phyloP scores from a whole-genome alignment of 1,140 invertebrate species.

The Neodiprion virginianus region DNA sequence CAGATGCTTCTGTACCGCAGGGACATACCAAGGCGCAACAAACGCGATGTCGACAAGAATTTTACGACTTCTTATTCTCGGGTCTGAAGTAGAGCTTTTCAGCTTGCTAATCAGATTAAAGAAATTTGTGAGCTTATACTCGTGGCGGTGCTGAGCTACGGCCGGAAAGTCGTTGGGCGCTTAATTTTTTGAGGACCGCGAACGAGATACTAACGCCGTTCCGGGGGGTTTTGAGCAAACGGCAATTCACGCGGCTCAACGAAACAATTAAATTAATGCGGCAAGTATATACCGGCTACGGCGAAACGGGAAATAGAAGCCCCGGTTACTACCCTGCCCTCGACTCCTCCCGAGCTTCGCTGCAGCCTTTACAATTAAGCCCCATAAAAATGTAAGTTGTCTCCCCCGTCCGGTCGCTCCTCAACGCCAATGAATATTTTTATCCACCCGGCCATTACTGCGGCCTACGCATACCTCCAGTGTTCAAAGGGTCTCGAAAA shows the following conservation, averaged over 20 bases:
- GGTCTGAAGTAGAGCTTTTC: no score
- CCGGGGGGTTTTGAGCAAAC: conserved; percentile 19
- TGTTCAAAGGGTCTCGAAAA: no score
- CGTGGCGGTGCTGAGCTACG: background rate
- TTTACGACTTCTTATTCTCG: background rate
- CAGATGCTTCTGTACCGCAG: no score
- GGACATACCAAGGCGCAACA: no score
- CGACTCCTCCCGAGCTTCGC: conserved; percentile 19
- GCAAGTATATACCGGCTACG: conserved; percentile 13
- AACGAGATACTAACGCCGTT: conserved; percentile 17
- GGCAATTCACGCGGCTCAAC: conserved; percentile 17
- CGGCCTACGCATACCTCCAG: background rate
- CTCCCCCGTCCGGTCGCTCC: conserved; percentile 11
- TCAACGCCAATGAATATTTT: conserved; percentile 41
- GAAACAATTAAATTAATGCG: conserved; percentile 38
- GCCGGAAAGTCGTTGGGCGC: conserved; percentile 8
- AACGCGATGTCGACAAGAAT: background rate
- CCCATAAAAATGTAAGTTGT: conserved; percentile 36
- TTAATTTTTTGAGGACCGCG: conserved; percentile 30
- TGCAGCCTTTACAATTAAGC: conserved; percentile 38
- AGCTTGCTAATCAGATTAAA: conserved; percentile 2
- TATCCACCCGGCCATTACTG: conserved; percentile 41
- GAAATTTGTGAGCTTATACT: background rate
- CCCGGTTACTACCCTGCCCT: background rate
- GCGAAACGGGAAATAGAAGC: conserved; percentile 26